These are phyloP conservation scores for Danio choprae DNA, from an alignment of 2,797 vertebrate species.

Conservation along the genomic window DNA sequence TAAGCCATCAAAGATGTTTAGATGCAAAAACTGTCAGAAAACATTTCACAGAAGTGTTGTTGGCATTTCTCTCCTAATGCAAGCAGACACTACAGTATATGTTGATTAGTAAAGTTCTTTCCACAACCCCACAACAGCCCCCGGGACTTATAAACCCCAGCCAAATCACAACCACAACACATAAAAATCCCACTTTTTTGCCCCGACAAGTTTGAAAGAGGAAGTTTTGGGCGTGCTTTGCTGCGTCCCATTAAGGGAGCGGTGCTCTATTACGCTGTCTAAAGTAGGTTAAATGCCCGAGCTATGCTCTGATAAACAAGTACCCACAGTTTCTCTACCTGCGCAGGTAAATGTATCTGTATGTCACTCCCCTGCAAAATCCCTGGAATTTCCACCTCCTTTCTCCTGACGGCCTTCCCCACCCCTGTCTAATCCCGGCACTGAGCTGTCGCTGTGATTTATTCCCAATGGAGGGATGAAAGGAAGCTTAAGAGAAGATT, in stretches of 20 bases:
- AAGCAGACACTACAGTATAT: not conserved
- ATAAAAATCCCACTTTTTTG: conserved; percentile 51
- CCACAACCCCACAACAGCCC: conserved; percentile 32
- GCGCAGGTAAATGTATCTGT: conserved; percentile 53
- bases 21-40: conserved; percentile 33
- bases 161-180: conserved; percentile 40
- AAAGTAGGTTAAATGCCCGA: conserved; percentile 39
- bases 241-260: conserved; percentile 36
- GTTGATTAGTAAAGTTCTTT: conserved; percentile 37
- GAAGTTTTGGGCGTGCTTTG: conserved; percentile 39
- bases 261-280: conserved; percentile 41
- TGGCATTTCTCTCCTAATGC: conserved; percentile 29
- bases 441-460: conserved; percentile 53
- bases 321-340: conserved; percentile 43
- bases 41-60: conserved; percentile 21
- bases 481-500: conserved; percentile 50
- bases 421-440: conserved; percentile 37
- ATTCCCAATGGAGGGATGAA: conserved; percentile 59
- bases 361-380: conserved; percentile 47
- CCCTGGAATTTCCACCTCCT: conserved; percentile 50
- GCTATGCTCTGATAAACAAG: conserved; percentile 25
- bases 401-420: conserved; percentile 6
- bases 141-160: conserved; percentile 35
- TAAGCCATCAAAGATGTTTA: conserved; percentile 43
- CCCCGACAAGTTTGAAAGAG: conserved; percentile 52